Evolutionary conservation across 2,797 vertebrate species (phyloP), one percentile per base, ranked within the genome.

Genomic region (Microchirus variegatus): DNA sequence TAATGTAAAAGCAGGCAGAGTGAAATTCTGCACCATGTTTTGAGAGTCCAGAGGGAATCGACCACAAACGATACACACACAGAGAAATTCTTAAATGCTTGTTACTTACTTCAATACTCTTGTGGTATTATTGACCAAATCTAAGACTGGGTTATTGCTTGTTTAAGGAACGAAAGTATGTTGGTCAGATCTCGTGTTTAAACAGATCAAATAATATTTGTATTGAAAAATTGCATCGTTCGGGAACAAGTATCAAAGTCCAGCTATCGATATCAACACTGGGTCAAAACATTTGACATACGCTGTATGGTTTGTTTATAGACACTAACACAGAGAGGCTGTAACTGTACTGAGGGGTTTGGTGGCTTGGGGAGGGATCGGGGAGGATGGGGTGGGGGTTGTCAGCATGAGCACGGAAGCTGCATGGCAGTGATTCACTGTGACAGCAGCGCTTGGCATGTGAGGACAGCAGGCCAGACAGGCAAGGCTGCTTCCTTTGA

Each of bases 401-500:
- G 66, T 64, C 41, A 45, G 62, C 26, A 41, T 66, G 70, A 79
- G 81, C 77, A 75, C 58, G 53, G 75, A 83, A 70, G 81, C 80
- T 59, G 68, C 62, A 44, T 36, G 70, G 83, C 73, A n/a, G 73
- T 87, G 89, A 89, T 88, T 90, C 86, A 83, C 73, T 78, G 74
- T 87, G 89, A 91, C 87, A 89, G 84, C 81, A 73, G 41, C 67
- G 87, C 81, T 88, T 84, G 90, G 90, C 86, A 89, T 90, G 87
- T 89, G 90, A 87, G 90, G 89, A 92, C 83, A 88, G 87, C 84
- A 59, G 85, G 78, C 81, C 85, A 69, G 84, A 72, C 83, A 76
- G 80, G 85, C 81, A 69, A 70, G 77, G 73, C 82, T 57, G 75
- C 82, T 69, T 77, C 81, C 91, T 95, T 94, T 95, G 92, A 95